A percentile compares a stretch with the other conserved stretches of the same genome.
phyloP scores from a whole-genome alignment of 1,140 invertebrate species.

The Teleopsis dalmanni region DNA sequence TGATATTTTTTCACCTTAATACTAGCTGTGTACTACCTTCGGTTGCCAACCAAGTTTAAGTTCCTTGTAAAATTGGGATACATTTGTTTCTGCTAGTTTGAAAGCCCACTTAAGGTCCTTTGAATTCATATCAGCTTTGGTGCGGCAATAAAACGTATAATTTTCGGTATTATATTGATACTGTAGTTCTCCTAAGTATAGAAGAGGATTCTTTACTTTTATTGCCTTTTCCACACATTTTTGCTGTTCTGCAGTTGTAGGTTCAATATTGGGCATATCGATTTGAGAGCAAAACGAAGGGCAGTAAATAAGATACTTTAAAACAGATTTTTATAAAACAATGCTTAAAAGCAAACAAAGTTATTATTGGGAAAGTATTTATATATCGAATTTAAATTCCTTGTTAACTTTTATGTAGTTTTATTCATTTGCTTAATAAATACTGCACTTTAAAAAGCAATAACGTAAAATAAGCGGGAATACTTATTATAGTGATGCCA shows the following conservation, averaged over 20 bases:
- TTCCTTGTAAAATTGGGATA: slow-evolving; percentile 53
- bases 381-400: not conserved
- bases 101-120: slow-evolving; percentile 54
- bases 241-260: slow-evolving; percentile 30
- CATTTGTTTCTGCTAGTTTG: slow-evolving; percentile 57
- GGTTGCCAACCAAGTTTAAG: slow-evolving; percentile 59
- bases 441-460: too few species aligned
- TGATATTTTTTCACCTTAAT: too few species aligned
- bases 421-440: not conserved
- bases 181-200: slow-evolving; percentile 17
- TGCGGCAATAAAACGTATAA: slow-evolving; percentile 30
- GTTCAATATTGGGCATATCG: slow-evolving; percentile 27
- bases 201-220: slow-evolving; percentile 32
- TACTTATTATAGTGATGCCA: too few species aligned
- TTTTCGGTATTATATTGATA: slow-evolving; percentile 14
- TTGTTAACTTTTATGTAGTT: not conserved
- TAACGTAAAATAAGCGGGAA: too few species aligned
- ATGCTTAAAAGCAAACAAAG: not conserved
- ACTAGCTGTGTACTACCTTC: slow-evolving; percentile 53
- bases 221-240: slow-evolving; percentile 32
- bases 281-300: not conserved
- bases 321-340: not conserved
- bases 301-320: not conserved
- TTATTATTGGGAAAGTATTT: not conserved
- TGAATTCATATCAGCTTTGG: slow-evolving; percentile 32